A percentile compares a stretch with the other conserved stretches of the same genome.
These are phyloP conservation scores for Argyrosomus japonicus DNA, from an alignment of 2,113 vertebrate genomes.

Conservation along the genomic window DNA sequence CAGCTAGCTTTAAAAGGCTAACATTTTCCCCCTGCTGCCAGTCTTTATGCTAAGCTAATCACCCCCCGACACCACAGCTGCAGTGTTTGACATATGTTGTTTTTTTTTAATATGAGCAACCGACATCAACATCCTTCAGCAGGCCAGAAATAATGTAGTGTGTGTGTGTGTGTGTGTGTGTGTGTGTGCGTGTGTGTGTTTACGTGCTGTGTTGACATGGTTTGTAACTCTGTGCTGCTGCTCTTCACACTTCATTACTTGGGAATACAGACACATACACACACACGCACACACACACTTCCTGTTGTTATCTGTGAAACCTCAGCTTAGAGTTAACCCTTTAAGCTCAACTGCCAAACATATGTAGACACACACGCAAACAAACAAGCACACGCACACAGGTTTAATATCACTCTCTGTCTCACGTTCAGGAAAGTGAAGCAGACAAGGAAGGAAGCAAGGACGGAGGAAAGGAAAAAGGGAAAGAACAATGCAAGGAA, in stretches of 20 bases:
- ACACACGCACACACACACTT: neutral
- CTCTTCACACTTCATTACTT: constrained; percentile 41
- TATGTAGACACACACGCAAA: neutral
- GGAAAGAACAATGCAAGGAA: no score
- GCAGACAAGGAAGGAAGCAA: neutral
- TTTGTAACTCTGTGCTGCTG: constrained; percentile 20
- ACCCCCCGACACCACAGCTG: neutral
- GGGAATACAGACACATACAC: neutral
- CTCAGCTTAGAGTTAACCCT: constrained; percentile 11
- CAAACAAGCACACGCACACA: neutral
- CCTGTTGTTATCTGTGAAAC: constrained; percentile 19
- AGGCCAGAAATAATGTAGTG: neutral
- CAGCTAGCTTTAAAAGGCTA: neutral
- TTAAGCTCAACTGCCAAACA: neutral
- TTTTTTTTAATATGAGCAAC: neutral
- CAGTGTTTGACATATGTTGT: no score
- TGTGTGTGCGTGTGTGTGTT: neutral
- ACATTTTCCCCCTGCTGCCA: neutral
- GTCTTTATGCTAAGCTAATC: neutral
- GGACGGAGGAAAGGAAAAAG: neutral
- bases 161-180: neutral
- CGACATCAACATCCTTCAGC: neutral
- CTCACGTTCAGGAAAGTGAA: neutral
- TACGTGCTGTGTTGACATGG: neutral
- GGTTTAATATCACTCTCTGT: neutral